These are phyloP conservation scores for Heliconius hewitsoni DNA, from an alignment of 1,140 invertebrate genomes.

Conservation along the genomic window DNA sequence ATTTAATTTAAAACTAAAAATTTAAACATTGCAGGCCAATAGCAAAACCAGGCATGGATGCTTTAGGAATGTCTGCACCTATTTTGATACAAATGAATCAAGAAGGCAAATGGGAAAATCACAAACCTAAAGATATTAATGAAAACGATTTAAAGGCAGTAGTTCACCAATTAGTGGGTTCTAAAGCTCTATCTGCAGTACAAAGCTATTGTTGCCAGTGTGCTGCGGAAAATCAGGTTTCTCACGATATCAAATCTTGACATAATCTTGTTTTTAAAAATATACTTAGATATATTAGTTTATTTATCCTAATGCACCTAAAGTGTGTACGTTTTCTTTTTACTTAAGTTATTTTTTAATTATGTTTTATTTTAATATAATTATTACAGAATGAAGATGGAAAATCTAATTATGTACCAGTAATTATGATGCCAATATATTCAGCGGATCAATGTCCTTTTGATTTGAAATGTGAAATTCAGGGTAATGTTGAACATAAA, in stretches of 20 bases:
- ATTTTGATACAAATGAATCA: conserved; percentile 66
- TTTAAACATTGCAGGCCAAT: conserved; percentile 49
- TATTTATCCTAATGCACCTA: no score
- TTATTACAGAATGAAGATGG: conserved; percentile 42
- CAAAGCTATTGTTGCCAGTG: conserved; percentile 71
- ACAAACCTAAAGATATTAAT: conserved; percentile 54
- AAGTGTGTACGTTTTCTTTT: no score
- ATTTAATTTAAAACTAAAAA: background rate
- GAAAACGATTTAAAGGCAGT: conserved; percentile 57
- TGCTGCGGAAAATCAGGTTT: conserved; percentile 51
- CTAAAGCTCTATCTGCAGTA: conserved; percentile 62
- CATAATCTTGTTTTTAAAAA: no score
- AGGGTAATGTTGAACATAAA: conserved; percentile 56
- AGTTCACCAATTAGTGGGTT: conserved; percentile 60
- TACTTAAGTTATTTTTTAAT: no score
- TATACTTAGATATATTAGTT: no score
- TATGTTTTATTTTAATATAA: no score
- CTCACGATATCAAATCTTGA: no score
- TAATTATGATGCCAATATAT: conserved; percentile 74
- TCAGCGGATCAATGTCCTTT: conserved; percentile 65
- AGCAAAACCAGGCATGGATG: conserved; percentile 60
- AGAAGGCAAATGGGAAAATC: conserved; percentile 67
- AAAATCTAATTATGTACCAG: conserved; percentile 63
- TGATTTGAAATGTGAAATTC: conserved; percentile 63
- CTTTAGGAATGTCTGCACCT: conserved; percentile 61